Evolutionary conservation across 2,888 invertebrate species (phyloP).

Genomic region (Andrena praecox): DNA sequence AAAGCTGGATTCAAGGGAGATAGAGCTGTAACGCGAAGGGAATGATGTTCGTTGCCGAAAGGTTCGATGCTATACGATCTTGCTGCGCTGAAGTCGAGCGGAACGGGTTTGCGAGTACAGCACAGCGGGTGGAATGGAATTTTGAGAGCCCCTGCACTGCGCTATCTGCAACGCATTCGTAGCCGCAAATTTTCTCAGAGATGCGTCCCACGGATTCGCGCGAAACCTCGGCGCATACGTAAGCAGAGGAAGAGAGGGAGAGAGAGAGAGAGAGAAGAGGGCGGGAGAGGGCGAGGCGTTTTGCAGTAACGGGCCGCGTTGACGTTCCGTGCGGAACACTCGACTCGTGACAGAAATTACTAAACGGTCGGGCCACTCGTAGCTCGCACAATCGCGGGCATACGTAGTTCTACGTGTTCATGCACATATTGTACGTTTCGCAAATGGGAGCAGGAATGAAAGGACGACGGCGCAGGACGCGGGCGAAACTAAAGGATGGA

Average conservation of each 20-base stretch:
- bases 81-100: no score
- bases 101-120: no score
- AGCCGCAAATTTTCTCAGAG: conserved; percentile 70
- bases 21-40: no score
- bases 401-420: conserved; percentile 65
- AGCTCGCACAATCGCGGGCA: conserved; percentile 62
- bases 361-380: conserved; percentile 78
- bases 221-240: conserved; percentile 66
- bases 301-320: conserved; percentile 73
- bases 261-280: not conserved
- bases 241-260: conserved; percentile 54
- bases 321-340: conserved; percentile 75
- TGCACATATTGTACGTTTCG: conserved; percentile 63
- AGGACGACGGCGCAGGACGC: conserved; percentile 51
- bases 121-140: conserved; percentile 6
- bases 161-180: conserved; percentile 24
- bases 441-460: conserved; percentile 63
- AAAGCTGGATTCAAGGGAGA: no score
- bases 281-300: conserved; percentile 47
- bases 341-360: conserved; percentile 85
- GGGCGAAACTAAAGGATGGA: conserved; percentile 66
- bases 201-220: conserved; percentile 59
- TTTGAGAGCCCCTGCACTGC: conserved; percentile 19
- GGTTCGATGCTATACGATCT: no score
- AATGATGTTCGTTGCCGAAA: no score